phyloP scores from a whole-genome alignment of 2,113 vertebrate species.

The Rhea pennata region DNA sequence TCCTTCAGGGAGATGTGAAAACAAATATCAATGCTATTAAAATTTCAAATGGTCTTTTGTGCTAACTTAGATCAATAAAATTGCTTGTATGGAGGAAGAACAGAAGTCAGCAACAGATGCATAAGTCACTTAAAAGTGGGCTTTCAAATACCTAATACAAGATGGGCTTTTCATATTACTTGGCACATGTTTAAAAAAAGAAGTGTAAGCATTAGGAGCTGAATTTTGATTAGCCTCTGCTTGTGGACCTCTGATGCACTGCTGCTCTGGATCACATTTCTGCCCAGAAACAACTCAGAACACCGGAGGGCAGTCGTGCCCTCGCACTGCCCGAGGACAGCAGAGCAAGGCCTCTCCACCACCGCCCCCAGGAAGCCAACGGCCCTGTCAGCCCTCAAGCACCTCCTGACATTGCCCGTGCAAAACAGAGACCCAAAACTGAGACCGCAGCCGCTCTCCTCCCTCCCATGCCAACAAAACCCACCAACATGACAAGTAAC shows the following conservation, averaged over 20 bases:
- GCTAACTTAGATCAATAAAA: conserved; percentile 15
- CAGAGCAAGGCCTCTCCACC: neutral
- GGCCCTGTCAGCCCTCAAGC: neutral
- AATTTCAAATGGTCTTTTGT: neutral
- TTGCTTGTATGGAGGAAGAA: neutral
- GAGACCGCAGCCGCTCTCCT: neutral
- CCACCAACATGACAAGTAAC: neutral
- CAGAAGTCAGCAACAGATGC: neutral
- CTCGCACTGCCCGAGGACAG: neutral
- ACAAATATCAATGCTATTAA: neutral
- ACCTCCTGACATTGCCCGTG: neutral
- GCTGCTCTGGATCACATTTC: neutral
- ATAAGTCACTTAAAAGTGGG: neutral
- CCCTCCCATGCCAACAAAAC: neutral
- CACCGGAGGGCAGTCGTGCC: neutral
- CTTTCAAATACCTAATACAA: conserved; percentile 48
- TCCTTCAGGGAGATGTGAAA: neutral
- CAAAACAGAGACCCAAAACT: neutral
- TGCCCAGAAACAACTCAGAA: neutral
- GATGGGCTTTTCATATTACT: conserved; percentile 22
- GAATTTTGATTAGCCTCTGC: conserved; percentile 14
- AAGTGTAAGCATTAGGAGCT: neutral
- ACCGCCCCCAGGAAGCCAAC: neutral
- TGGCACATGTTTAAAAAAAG: neutral
- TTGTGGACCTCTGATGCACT: conserved; percentile 3